These are phyloP conservation scores for Elmis aenea DNA, from an alignment of 2,888 invertebrate genomes.

Conservation along the genomic window DNA sequence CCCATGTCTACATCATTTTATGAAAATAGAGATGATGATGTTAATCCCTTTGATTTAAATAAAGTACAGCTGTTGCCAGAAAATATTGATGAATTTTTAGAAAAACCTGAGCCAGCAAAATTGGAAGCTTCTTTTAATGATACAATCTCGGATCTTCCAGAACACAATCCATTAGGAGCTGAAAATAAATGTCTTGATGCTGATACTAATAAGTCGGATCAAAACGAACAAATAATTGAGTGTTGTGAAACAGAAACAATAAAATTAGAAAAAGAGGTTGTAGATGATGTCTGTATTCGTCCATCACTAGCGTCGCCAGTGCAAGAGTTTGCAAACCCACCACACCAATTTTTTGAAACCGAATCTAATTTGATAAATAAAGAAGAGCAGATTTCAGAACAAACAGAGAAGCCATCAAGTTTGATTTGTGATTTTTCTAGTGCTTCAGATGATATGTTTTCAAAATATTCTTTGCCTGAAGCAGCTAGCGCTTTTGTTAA, in stretches of 20 bases:
- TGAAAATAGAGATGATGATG: slow-evolving; percentile 54
- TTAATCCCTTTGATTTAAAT: slow-evolving; percentile 54
- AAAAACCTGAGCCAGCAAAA: slow-evolving; percentile 17
- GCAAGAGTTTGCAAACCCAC: slow-evolving; percentile 4
- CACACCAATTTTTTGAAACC: too few relatives aligned
- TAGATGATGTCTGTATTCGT: not conserved
- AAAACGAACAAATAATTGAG: slow-evolving; percentile 1
- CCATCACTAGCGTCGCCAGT: not conserved
- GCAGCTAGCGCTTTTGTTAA: too few relatives aligned
- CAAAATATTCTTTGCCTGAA: too few relatives aligned
- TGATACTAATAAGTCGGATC: too few relatives aligned
- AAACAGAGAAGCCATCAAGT: too few relatives aligned
- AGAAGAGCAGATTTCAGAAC: too few relatives aligned
- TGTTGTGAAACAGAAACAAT: too few relatives aligned
- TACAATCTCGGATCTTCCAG: slow-evolving; percentile 32
- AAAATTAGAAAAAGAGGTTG: not conserved
- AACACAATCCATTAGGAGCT: slow-evolving; percentile 31
- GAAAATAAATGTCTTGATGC: not conserved
- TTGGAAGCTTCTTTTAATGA: slow-evolving; percentile 14
- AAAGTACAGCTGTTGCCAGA: slow-evolving; percentile 54
- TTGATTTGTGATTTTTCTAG: too few relatives aligned
- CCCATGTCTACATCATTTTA: slow-evolving; percentile 64
- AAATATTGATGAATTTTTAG: slow-evolving; percentile 42
- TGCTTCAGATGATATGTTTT: too few relatives aligned
- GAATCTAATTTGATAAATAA: too few relatives aligned